Base-by-base conservation (phyloP, 1,140 invertebrate species). In the Schmidtea mediterranea region DNA sequence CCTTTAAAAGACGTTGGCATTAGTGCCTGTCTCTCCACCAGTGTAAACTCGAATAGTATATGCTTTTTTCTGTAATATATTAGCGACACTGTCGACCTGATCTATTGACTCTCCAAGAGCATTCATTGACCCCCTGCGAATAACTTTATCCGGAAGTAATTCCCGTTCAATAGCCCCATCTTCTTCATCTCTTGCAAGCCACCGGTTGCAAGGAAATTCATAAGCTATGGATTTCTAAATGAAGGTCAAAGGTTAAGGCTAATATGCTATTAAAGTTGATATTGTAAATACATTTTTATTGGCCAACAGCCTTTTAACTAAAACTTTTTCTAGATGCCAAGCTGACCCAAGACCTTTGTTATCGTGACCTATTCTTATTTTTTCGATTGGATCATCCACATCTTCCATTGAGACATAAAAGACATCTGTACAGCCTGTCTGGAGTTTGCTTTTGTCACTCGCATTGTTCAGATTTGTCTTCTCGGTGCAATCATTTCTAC, bases 351-450 rank as follows among this genome's bases (percentile, higher is more conserved):
- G 50, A 2, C 65, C 65, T 26, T 56, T 52, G 37, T 57, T 61
- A 52, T 67, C 63, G 53, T 67, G 65, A 8, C 63, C 63, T 39
- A 67, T 60, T 21, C 62, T 55, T 21, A 67, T 56, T 53, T 67
- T 67, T 36, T 61, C 59, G 38, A 67, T 41, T 19, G 40, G 40
- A 41, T 41, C 40, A 6, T 41, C 40, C 3, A 41, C 12, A 41
- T 56, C 36, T 59, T 61, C 36, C 62, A 52, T 46, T n/a, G 60
- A 57, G 26, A 67, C 55, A 38, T 59, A 59, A 49, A 64, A 64
- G 8, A 60, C 58, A 51, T 65, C 58, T 2, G 60, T 61, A 46
- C 55, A 56, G 24, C 56, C 58, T 24, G 57, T 51, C 41, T 61
- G 55, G 52, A 66, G 66, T 21, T 60, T 59, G 1, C 63, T 66